Evolutionary conservation across 2,797 vertebrate species (phyloP), one percentile per base, ranked within the genome.

Genomic region (Toxotes lorentzi): DNA sequence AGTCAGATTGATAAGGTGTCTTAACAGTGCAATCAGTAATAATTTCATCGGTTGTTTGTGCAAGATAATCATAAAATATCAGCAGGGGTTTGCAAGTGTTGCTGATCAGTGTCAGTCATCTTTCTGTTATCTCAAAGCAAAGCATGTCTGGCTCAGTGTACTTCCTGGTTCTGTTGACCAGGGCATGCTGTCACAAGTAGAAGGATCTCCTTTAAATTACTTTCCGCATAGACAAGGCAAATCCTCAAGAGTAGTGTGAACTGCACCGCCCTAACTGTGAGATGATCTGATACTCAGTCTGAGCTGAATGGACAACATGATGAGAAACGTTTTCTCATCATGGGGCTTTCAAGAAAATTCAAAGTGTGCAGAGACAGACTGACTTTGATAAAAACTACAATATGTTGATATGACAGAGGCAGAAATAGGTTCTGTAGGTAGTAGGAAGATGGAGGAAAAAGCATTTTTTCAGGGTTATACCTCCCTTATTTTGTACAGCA

Each of bases 1-100:
- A 54, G 54, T 73, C 32, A 58, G 45, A 50, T 53, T 43, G 7
- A 80, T 81, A 69, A 78, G 11, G 71, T 70, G 19, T 30, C 53
- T 73, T 58, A 35, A 69, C 45, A 17, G 4, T 57, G 40, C 6
- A 51, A 40, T 17, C 13, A 41, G 24, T 51, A 40, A 35, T 23
- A 53, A 48, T 19, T 27, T 38, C 12, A 57, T 17, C 32, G 68
- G 23, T 48, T 66, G n/a, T 59, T 51, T 32, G 27, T 38, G 51
- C 35, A 41, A 56, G 24, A 21, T 64, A 12, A 45, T 21, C 40
- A 23, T 35, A 8, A 45, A 38, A 73, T n/a, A 57, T 68, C 70
- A 66, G 61, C 17, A 17, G 0, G 5, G 24, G 16, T 35, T 12
- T 16, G 6, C 4, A 54, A 30, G 54, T 24, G 72, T 27, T 35